These are phyloP conservation scores for Pelosia muscerda DNA, from an alignment of 2,888 invertebrate species.

Conservation along the genomic window DNA sequence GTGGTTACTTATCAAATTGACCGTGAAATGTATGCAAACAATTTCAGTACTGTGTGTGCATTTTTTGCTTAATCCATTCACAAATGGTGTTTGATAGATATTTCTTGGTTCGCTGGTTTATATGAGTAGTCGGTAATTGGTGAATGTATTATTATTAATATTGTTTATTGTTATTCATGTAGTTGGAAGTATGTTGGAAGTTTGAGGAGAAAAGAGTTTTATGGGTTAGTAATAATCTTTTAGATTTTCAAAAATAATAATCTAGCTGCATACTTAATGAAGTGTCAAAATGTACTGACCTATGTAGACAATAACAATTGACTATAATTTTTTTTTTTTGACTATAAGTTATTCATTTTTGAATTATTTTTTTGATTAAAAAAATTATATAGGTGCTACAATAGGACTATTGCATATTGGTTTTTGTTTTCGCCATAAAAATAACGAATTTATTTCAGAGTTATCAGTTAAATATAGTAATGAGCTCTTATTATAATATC, in stretches of 20 bases:
- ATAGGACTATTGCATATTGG: too few species aligned
- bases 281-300: too few species aligned
- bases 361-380: too few species aligned
- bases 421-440: too few species aligned
- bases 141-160: background rate
- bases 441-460: too few species aligned
- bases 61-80: slow-evolving; percentile 28
- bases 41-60: slow-evolving; percentile 44
- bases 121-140: background rate
- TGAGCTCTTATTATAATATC: background rate
- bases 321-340: too few species aligned
- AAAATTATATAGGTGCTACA: too few species aligned
- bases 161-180: background rate
- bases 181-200: background rate
- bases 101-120: background rate
- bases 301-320: too few species aligned
- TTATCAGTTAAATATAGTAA: too few species aligned
- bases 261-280: too few species aligned
- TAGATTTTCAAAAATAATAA: too few species aligned
- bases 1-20: slow-evolving; percentile 80
- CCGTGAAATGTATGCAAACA: slow-evolving; percentile 76
- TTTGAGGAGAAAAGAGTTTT: background rate
- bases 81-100: background rate
- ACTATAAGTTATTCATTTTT: too few species aligned
- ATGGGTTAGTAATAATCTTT: background rate